Percentiles rank a stretch among this genome's conserved stretches.
These are phyloP conservation scores for Paramormyrops hopkinsi DNA, from an alignment of 2,797 vertebrate species.

Conservation along the genomic window DNA sequence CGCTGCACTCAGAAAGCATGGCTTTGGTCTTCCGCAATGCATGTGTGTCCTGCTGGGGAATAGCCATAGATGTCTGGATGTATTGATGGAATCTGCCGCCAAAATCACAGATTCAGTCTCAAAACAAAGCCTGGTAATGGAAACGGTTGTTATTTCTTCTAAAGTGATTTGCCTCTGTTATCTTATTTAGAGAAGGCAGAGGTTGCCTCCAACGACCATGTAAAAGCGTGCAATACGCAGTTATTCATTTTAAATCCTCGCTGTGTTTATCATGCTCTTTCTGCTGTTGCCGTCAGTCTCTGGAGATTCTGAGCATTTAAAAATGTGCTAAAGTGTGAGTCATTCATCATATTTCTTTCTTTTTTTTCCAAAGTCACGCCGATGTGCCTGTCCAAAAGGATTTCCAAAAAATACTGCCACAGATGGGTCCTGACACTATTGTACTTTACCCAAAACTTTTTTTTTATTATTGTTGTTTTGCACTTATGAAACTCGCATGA, in stretches of 20 bases:
- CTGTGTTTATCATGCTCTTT: constrained; percentile 31
- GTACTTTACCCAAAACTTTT: background rate
- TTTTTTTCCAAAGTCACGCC: background rate
- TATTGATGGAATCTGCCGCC: constrained; percentile 27
- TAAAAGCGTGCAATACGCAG: constrained; percentile 25
- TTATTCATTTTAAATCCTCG: constrained; percentile 35
- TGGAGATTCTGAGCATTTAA: background rate
- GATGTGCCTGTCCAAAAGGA: background rate
- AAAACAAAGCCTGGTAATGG: constrained; percentile 24
- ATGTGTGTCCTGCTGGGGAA: background rate
- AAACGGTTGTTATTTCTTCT: constrained; percentile 25
- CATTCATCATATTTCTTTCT: background rate
- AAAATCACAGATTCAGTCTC: constrained; percentile 17
- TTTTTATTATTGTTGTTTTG: background rate
- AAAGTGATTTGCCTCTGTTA: constrained; percentile 25
- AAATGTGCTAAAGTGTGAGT: background rate
- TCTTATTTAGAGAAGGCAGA: constrained; percentile 24
- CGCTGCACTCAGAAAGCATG: background rate
- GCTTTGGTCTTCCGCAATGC: background rate
- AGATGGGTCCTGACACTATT: background rate
- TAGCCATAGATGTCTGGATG: background rate
- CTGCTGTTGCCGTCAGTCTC: background rate
- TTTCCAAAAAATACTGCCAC: background rate
- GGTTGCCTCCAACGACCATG: constrained; percentile 23
- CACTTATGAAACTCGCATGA: background rate